A percentile compares a stretch with the other conserved stretches of the same genome.
These are phyloP conservation scores for Sandelia bainsii DNA, from an alignment of 2,797 vertebrate species.

Conservation along the genomic window DNA sequence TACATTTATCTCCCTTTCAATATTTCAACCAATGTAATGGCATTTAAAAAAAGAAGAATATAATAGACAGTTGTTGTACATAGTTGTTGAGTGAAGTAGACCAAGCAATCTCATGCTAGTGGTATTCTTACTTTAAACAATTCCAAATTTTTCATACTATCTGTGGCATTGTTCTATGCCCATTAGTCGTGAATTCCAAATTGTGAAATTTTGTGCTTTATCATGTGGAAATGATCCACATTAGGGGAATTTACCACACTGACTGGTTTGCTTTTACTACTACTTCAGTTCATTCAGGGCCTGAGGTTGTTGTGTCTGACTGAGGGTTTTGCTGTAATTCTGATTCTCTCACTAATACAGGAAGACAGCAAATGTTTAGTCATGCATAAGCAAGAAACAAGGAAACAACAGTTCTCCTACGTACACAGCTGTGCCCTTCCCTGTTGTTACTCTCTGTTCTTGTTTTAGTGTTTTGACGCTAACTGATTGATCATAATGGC, in stretches of 20 bases:
- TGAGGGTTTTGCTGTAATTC: conserved; percentile 2
- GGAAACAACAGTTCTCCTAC: conserved; percentile 47
- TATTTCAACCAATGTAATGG: too few species aligned
- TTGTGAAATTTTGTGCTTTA: neutral
- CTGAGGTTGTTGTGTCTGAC: conserved; percentile 18
- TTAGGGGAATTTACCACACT: neutral
- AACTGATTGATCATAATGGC: conserved; percentile 11
- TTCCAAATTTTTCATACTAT: too few species aligned
- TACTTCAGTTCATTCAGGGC: conserved; percentile 5
- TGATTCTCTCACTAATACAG: conserved; percentile 23
- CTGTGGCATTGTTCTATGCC: neutral
- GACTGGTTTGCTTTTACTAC: neutral
- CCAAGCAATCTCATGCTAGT: neutral
- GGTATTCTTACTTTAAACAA: too few species aligned
- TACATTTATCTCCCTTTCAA: neutral
- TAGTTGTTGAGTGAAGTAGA: neutral
- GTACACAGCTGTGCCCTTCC: conserved; percentile 27
- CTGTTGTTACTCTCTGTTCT: conserved; percentile 43
- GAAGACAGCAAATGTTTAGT: conserved; percentile 55
- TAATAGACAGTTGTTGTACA: neutral
- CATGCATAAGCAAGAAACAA: conserved; percentile 46
- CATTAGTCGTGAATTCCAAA: neutral
- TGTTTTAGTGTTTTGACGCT: conserved; percentile 24
- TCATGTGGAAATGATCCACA: neutral
- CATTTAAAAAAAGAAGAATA: neutral